These are phyloP conservation scores for Homalodisca vitripennis DNA, from an alignment of 1,140 invertebrate genomes.

Conservation along the genomic window DNA sequence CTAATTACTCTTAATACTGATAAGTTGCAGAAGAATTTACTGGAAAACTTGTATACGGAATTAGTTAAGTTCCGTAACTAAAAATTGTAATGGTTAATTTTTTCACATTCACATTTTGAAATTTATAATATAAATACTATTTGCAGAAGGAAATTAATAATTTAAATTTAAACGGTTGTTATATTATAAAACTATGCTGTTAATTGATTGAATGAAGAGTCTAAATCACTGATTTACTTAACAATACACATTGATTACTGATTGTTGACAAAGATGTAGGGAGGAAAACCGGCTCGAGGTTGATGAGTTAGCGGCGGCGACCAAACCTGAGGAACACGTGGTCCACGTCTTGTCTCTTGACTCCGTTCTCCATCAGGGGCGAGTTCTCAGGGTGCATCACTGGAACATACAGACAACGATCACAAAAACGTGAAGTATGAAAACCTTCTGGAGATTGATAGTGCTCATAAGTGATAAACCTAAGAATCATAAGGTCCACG, in stretches of 20 bases:
- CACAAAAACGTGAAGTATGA: not conserved
- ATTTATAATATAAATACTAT: not conserved
- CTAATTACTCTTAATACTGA: no score
- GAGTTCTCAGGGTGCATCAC: conserved; percentile 35
- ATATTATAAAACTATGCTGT: not conserved
- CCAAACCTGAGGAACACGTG: conserved; percentile 81
- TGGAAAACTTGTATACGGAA: no score
- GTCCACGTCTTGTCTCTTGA: conserved; percentile 76
- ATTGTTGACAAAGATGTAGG: not conserved
- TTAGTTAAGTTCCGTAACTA: no score
- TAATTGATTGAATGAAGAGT: not conserved
- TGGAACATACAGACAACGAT: conserved; percentile 20
- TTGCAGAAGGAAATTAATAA: not conserved
- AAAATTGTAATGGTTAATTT: no score
- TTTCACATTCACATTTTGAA: not conserved
- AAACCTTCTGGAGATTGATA: not conserved
- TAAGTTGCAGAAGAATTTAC: no score
- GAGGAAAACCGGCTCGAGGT: not conserved
- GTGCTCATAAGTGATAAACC: conserved; percentile 66
- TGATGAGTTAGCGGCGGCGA: conserved; percentile 55
- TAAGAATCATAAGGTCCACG: conserved; percentile 76
- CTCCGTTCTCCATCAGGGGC: conserved; percentile 53
- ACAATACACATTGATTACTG: not conserved
- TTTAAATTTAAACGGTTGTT: not conserved
- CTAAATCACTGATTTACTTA: not conserved